Conservation (phyloP, 2,888 invertebrate genomes). For the Geophilus truncorum region DNA sequence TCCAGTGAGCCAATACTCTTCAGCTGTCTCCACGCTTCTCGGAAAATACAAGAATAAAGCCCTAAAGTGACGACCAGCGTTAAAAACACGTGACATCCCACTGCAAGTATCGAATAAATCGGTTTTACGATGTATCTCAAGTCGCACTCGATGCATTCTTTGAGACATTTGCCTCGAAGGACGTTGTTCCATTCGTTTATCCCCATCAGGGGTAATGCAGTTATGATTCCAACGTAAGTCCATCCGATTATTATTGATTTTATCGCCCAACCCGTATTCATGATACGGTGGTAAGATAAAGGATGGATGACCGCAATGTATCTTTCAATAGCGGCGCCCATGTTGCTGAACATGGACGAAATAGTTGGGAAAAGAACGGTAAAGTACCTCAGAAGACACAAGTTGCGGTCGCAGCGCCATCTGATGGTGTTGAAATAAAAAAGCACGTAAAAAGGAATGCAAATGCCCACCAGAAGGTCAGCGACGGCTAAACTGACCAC, state of each 20-base stretch:
- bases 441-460: slow-evolving; percentile 28
- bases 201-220: slow-evolving; percentile 39
- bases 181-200: slow-evolving; percentile 25
- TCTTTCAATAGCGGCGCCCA: slow-evolving; percentile 40
- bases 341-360: slow-evolving; percentile 39
- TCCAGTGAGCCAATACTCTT: slow-evolving; percentile 38
- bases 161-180: slow-evolving; percentile 35
- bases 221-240: slow-evolving; percentile 40
- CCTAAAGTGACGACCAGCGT: slow-evolving; percentile 40
- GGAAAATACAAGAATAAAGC: slow-evolving; percentile 41
- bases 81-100: slow-evolving; percentile 39
- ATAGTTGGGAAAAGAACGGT: slow-evolving; percentile 39
- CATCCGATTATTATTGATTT: slow-evolving; percentile 38
- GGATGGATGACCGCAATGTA: slow-evolving; percentile 41
- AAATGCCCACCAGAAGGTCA: slow-evolving; percentile 18
- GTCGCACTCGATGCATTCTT: slow-evolving; percentile 41
- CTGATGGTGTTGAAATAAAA: slow-evolving; percentile 1
- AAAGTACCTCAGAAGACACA: slow-evolving; percentile 40
- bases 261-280: slow-evolving; percentile 37
- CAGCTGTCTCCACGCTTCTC: slow-evolving; percentile 41
- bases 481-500: slow-evolving; percentile 30
- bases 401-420: slow-evolving; percentile 38
- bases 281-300: slow-evolving; percentile 38
- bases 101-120: slow-evolving; percentile 38
- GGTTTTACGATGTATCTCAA: slow-evolving; percentile 40